Evolutionary conservation across 2,113 vertebrate genomes (phyloP).

Genomic region (Cryptotis parvus): DNA sequence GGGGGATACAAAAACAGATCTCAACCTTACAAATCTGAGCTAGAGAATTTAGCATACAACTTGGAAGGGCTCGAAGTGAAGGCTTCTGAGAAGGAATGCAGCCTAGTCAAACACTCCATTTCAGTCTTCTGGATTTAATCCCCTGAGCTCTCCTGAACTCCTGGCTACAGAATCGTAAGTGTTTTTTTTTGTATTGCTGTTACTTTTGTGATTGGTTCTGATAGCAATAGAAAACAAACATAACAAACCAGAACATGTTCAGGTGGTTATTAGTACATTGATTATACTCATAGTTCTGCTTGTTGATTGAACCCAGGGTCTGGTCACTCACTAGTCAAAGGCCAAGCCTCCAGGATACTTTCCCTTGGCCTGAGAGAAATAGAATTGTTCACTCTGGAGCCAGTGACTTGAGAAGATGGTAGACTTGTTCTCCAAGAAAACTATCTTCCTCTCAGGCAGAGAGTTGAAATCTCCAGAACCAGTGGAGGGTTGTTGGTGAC

Average conservation of each 20-base stretch:
- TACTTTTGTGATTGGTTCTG: not conserved
- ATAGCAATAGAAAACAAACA: not conserved
- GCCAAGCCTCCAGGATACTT: too few species aligned
- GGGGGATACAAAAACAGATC: not conserved
- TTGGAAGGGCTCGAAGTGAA: not conserved
- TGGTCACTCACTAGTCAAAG: too few species aligned
- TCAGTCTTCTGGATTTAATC: not conserved
- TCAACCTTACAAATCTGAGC: not conserved
- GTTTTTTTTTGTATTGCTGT: not conserved
- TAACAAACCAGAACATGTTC: not conserved
- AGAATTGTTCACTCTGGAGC: too few species aligned
- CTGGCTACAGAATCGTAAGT: not conserved
- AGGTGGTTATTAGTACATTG: not conserved
- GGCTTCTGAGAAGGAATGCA: not conserved
- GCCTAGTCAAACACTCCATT: not conserved
- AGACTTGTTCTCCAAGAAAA: too few species aligned
- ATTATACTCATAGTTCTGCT: not conserved
- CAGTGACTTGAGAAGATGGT: too few species aligned
- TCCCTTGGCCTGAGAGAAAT: too few species aligned
- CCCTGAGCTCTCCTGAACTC: not conserved
- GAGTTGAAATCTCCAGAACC: too few species aligned
- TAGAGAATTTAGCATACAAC: not conserved
- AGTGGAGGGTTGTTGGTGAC: too few species aligned
- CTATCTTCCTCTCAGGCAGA: too few species aligned
- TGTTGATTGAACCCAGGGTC: not conserved